Conservation (phyloP, 2,888 invertebrate genomes). For the Timandra comae region DNA sequence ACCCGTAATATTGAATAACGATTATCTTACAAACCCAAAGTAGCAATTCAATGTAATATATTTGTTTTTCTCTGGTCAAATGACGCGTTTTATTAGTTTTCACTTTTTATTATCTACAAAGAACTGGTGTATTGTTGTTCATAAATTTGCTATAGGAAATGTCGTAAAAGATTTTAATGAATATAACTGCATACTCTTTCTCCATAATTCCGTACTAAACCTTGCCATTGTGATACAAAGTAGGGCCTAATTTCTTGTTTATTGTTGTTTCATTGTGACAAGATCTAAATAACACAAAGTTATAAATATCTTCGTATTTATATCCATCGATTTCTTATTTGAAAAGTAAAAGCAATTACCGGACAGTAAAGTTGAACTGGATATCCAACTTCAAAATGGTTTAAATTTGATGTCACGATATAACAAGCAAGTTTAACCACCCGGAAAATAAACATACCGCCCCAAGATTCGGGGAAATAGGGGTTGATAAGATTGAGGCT, state of each 20-base stretch:
- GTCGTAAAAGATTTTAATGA: background rate
- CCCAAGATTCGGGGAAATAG: slow-evolving; percentile 43
- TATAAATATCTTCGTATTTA: too few species aligned
- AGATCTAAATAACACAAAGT: too few species aligned
- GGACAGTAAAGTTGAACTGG: too few species aligned
- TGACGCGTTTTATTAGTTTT: slow-evolving; percentile 47
- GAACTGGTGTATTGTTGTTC: slow-evolving; percentile 23
- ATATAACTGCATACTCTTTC: background rate
- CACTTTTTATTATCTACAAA: slow-evolving; percentile 34
- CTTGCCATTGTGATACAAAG: background rate
- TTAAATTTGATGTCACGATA: slow-evolving; percentile 25
- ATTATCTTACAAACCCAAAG: slow-evolving; percentile 44
- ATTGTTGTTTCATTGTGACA: too few species aligned
- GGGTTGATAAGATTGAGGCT: slow-evolving; percentile 42
- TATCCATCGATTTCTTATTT: too few species aligned
- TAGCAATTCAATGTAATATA: slow-evolving; percentile 52
- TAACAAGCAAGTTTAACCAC: slow-evolving; percentile 46
- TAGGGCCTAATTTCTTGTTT: too few species aligned
- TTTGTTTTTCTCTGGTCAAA: slow-evolving; percentile 54
- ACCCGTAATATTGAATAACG: slow-evolving; percentile 47
- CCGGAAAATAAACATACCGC: slow-evolving; percentile 61
- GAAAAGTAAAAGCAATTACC: too few species aligned
- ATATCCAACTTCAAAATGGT: too few species aligned
- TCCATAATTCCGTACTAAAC: background rate
- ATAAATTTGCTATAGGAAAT: slow-evolving; percentile 3